Evolutionary conservation across 1,140 invertebrate genomes (phyloP), one percentile per base, ranked within the genome.

Genomic region (Ips nitidus): DNA sequence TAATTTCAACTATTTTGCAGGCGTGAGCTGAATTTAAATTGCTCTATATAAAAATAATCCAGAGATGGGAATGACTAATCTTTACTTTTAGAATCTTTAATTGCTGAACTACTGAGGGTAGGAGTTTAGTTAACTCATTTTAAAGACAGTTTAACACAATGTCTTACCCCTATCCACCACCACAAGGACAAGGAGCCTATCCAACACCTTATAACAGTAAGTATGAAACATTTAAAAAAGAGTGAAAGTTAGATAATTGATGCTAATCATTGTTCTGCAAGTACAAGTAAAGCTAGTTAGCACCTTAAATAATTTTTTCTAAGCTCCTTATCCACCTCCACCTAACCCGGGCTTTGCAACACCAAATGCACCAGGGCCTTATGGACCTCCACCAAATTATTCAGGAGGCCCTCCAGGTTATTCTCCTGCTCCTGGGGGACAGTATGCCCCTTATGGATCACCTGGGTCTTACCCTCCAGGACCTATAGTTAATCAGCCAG

Each of bases 121-220:
- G 7, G 1, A 50, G 22, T 50, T 50, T 22, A 22, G 22, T 22
- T 22, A 22, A 22, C 22, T 22, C 22, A 22, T 22, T 22, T 22
- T 22, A 22, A 22, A 22, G 22, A 22, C 22, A 22, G 22, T 22
- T 22, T 22, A 22, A 22, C 22, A 41, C 2, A 36, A 75, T 75
- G 74, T 70, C 74, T 41, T 73, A 75, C 37, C 45, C 60, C n/a
- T 39, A 8, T 66, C 73, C 75, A 52, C 71, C 75, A 42, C 67
- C 67, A 5, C 69, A 66, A 57, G 62, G 60, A 53, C 62, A 52
- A 36, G 47, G 36, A 5, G 43, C 36, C 5, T 76, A 76, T 70
- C 75, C 75, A 36, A 72, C 69, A 7, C 70, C 73, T 7, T 76
- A 73, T 67, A 76, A 75, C 67, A 68, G 68, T 69, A 68, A 74